These are phyloP conservation scores for Glyptemys insculpta DNA, from an alignment of 2,797 vertebrate genomes.

Conservation along the genomic window DNA sequence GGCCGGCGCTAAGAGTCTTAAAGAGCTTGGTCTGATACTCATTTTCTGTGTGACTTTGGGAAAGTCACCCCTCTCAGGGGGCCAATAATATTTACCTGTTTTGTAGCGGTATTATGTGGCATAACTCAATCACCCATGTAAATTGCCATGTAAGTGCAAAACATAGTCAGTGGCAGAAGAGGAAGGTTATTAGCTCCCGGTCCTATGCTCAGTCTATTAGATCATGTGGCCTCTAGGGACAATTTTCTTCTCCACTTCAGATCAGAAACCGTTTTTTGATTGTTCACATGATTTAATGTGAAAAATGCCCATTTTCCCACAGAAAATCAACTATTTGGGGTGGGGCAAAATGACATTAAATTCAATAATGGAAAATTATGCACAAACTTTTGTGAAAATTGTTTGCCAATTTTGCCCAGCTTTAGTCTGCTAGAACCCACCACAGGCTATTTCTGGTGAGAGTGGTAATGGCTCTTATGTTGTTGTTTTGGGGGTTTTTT, in stretches of 20 bases:
- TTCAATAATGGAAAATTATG: too few relatives aligned
- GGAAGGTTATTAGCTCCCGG: background rate
- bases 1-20: background rate
- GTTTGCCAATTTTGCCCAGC: background rate
- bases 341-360: background rate
- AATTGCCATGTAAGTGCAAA: background rate
- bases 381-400: fast-evolving
- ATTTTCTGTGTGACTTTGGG: background rate
- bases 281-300: background rate
- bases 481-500: background rate
- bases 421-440: fast-evolving
- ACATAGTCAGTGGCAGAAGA: background rate
- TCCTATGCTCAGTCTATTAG: background rate
- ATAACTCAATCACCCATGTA: background rate
- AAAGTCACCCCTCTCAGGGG: background rate
- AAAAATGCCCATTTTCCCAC: fast-evolving
- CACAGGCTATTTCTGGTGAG: background rate
- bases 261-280: fast-evolving
- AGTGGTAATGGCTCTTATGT: background rate
- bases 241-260: background rate
- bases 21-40: background rate
- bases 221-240: fast-evolving
- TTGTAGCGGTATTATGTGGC: fast-evolving
- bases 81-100: background rate
- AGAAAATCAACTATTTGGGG: background rate